Base-by-base conservation (phyloP, 1,140 invertebrate species). In the Neotoxoptera formosana region DNA sequence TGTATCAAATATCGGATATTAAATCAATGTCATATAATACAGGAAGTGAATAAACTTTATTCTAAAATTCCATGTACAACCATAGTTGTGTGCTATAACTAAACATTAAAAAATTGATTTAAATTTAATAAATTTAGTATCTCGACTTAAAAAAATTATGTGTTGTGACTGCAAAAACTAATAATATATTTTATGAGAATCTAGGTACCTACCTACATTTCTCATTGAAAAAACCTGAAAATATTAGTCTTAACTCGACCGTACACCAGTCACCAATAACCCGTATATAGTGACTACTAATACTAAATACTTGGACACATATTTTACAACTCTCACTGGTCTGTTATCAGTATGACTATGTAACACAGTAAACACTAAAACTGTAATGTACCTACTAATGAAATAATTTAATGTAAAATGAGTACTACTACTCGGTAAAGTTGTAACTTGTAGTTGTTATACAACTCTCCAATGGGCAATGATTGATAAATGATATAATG, bases 401-500 rank as follows among this genome's bases (percentile, higher is more conserved):
- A 11, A 47, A 11, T 47, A 48, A 48, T 56, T 7, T 53, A 53
- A 21, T 30, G 56, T 25, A 56, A 25, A 60, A 60, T 60, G 56
- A 30, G 25, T 60, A 51, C 48, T 20, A 51, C 48, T 20, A 20
- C 48, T 4, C 41, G 41, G 41, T 41, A 41, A 41, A 51, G 14
- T 51, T 51, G 17, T 51, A 51, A 11, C 14, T 48, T 17, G 48
- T 51, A n/a, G 60, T 67, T 67, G 9, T 67, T 8, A 30, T 67
- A n/a, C 30, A n/a, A n/a, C 60, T 7, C 30, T 20, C 0, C 11
- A 67, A 3, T 67, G 9, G 30, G 14, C 0, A 67, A 67, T 14
- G 60, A 67, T 67, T 67, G 60, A 67, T 67, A 67, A 67, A 67
- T 67, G 30, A n/a, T n/a, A 67, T 67, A 67, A 67, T 67, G 60